These are phyloP conservation scores for Linyphia triangularis DNA, from an alignment of 2,888 invertebrate genomes.

Conservation along the genomic window DNA sequence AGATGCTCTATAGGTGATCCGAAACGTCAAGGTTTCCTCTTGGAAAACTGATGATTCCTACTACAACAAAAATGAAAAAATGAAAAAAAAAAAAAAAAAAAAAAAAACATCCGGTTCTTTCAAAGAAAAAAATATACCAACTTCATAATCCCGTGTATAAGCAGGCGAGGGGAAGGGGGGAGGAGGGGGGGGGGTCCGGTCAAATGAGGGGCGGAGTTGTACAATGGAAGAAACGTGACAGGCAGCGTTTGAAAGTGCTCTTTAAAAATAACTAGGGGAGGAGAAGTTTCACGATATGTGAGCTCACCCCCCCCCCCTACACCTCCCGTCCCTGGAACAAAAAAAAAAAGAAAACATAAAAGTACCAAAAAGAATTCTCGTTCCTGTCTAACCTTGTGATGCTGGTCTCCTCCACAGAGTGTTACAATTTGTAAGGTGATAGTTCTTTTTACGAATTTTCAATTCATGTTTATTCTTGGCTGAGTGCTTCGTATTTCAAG, in stretches of 20 bases:
- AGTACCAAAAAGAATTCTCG: too few relatives aligned
- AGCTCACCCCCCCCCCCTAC: conserved; percentile 45
- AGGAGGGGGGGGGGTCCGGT: background rate
- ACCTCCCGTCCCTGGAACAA: background rate
- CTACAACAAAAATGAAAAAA: too few relatives aligned
- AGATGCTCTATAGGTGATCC: too few relatives aligned
- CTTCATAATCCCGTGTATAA: background rate
- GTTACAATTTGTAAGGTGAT: too few relatives aligned
- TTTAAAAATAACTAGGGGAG: conserved; percentile 54
- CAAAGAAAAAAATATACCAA: background rate
- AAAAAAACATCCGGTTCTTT: background rate
- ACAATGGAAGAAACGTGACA: conserved; percentile 72
- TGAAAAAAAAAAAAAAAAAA: background rate
- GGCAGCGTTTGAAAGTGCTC: conserved; percentile 36
- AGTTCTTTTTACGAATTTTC: too few relatives aligned
- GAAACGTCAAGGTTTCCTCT: too few relatives aligned
- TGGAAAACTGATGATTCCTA: too few relatives aligned
- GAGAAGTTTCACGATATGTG: conserved; percentile 70
- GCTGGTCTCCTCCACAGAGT: too few relatives aligned
- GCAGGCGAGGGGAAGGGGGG: background rate
- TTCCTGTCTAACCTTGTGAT: too few relatives aligned
- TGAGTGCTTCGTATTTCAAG: too few relatives aligned
- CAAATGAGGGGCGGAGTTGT: conserved; percentile 69
- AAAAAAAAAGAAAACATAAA: too few relatives aligned
- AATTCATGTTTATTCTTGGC: too few relatives aligned